A percentile compares a stretch with the other conserved stretches of the same genome.
These are phyloP conservation scores for Oscheius sp. DNA, from an alignment of 2,888 invertebrate species.

Conservation along the genomic window DNA sequence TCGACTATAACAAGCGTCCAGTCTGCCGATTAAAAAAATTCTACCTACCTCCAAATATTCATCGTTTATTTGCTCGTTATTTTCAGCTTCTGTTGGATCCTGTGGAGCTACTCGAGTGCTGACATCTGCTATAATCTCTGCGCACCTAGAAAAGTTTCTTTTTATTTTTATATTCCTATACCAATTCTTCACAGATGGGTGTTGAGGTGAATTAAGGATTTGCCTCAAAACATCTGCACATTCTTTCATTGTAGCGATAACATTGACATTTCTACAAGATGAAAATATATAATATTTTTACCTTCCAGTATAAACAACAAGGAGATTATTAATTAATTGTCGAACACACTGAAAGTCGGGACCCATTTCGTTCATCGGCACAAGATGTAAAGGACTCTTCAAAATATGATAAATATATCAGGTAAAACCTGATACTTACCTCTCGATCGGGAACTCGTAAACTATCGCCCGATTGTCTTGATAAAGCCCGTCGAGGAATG, in stretches of 20 bases:
- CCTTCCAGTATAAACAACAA: slow-evolving; percentile 61
- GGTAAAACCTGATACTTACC: slow-evolving; percentile 32
- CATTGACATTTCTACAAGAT: slow-evolving; percentile 58
- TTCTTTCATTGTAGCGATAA: slow-evolving; percentile 62
- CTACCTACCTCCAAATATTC: slow-evolving; percentile 74
- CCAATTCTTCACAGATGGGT: slow-evolving; percentile 68
- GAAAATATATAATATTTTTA: slow-evolving; percentile 10
- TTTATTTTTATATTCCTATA: slow-evolving; percentile 6
- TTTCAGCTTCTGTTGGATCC: slow-evolving; percentile 72
- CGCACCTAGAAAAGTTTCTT: slow-evolving; percentile 52
- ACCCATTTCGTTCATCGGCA: slow-evolving; percentile 67
- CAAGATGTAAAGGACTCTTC: slow-evolving; percentile 64
- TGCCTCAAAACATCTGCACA: slow-evolving; percentile 67
- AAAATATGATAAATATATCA: no score
- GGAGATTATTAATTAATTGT: slow-evolving; percentile 65
- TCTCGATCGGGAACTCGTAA: slow-evolving; percentile 68
- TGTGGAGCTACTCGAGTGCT: slow-evolving; percentile 62
- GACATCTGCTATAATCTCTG: slow-evolving; percentile 67
- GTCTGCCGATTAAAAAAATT: not conserved
- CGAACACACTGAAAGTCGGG: slow-evolving; percentile 70
- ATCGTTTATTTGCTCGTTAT: slow-evolving; percentile 73
- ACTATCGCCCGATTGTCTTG: slow-evolving; percentile 66
- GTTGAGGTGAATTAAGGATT: slow-evolving; percentile 68
- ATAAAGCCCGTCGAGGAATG: slow-evolving; percentile 63
- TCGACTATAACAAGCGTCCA: not conserved